Evolutionary conservation across 2,113 vertebrate genomes (phyloP).

Genomic region (Oryzias woworae): DNA sequence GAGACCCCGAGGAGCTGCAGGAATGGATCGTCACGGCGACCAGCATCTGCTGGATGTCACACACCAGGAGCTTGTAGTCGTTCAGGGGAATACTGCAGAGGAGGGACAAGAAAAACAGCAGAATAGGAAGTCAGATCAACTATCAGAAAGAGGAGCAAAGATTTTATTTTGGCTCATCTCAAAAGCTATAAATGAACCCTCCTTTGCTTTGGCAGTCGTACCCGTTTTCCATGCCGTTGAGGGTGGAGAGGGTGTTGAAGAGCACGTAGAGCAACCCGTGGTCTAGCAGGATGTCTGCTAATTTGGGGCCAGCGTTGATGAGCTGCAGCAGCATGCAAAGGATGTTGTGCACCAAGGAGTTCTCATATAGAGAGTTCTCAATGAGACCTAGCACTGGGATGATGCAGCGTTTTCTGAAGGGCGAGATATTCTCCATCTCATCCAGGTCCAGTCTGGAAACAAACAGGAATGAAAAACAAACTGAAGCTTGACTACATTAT

Average conservation of each 20-base stretch:
- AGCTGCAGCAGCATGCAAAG: slow-evolving; percentile 92
- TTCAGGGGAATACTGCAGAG: slow-evolving; percentile 85
- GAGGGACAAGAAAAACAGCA: slow-evolving; percentile 12
- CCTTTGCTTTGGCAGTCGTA: slow-evolving; percentile 65
- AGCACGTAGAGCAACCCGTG: slow-evolving; percentile 94
- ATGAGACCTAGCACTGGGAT: slow-evolving; percentile 93
- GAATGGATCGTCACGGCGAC: slow-evolving; percentile 94
- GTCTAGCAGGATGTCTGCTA: slow-evolving; percentile 94
- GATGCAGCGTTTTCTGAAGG: slow-evolving; percentile 92
- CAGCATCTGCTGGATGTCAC: slow-evolving; percentile 93
- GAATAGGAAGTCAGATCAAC: slow-evolving; percentile 10
- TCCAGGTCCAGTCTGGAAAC: slow-evolving; percentile 87
- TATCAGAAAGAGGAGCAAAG: slow-evolving; percentile 33
- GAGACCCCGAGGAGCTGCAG: slow-evolving; percentile 94
- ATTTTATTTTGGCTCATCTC: slow-evolving; percentile 48
- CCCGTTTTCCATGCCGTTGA: slow-evolving; percentile 93
- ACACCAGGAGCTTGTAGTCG: slow-evolving; percentile 91
- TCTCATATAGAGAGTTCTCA: slow-evolving; percentile 93
- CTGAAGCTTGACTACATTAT: neutral
- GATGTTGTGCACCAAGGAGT: slow-evolving; percentile 87
- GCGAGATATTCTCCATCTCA: slow-evolving; percentile 87
- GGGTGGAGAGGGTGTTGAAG: slow-evolving; percentile 91
- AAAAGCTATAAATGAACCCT: slow-evolving; percentile 26
- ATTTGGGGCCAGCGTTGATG: slow-evolving; percentile 92
- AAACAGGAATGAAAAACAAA: slow-evolving; percentile 8